Evolutionary conservation across 2,888 invertebrate genomes (phyloP), one percentile per base, ranked within the genome.

Genomic region (Tenthredo amoena): DNA sequence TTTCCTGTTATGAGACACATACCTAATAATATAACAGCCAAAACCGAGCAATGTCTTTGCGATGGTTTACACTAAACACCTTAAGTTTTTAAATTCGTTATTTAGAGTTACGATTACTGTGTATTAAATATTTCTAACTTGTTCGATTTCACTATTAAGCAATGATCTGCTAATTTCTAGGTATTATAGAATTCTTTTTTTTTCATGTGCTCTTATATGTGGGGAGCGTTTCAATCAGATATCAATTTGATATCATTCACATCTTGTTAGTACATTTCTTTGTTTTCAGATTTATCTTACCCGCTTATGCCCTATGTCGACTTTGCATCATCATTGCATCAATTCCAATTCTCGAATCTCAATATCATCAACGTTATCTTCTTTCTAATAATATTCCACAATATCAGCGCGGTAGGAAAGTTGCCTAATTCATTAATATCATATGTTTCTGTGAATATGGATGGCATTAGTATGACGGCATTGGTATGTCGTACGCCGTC

Each of bases 21-120:
- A 89, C 87, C 88, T 88, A 89, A 87, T 86, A 87, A 88, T 88
- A 86, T 89, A 88, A 88, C 89, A 89, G 89, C 88, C 88, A 89
- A 88, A 88, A 89, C 89, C 89, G 89, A 89, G 88, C 89, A 89
- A 87, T 88, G 83, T 88, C 71, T 47, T 83, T 71, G 83, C 83
- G 83, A 83, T 83, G 83, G 83, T 83, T 68, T 50, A 83, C 83
- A 83, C 83, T 88, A 87, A 88, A 88, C 89, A 89, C 85, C 86
- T 89, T 88, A 87, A 86, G 86, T 86, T 86, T 86, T 88, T 87
- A 87, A 88, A 89, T 88, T 88, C 88, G 88, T 89, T 87, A 87
- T 86, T 88, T 86, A 87, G 87, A 87, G 87, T 88, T 89, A 89
- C 87, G 87, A 86, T 88, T 87, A 88, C 85, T 71, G 82, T 83